Evolutionary conservation across 2,113 vertebrate species (phyloP), one percentile per base, ranked within the genome.

Genomic region (Sebastes schlegelii): DNA sequence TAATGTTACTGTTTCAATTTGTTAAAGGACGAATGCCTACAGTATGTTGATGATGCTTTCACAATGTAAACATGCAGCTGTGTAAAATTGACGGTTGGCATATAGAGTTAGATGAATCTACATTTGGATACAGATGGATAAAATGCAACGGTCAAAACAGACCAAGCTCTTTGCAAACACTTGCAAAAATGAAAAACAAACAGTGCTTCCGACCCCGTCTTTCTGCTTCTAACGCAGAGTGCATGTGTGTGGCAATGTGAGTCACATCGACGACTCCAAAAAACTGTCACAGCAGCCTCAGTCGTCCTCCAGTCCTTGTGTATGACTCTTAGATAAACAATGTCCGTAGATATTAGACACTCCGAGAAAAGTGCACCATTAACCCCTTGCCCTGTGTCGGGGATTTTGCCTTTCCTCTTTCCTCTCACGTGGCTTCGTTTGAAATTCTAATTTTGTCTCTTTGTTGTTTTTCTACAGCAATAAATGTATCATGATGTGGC

Each of bases 391-490:
- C 43, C 62, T 63, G 42, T 52, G 26, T 49, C 57, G 23, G 2
- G 26, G 45, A 62, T 70, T 71, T 70, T 72, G 12, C 81, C 55
- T 77, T 70, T 55, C 42, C 8, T 21, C 21, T 83, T 48, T 34
- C 57, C 43, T 55, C 34, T 75, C 23, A 34, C 2, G 1, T 21
- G 21, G 34, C 52, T 55, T 78, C 73, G 70, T 61, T 76, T 54
- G 9, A 78, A 78, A 80, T 80, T 83, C 77, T 79, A 10, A 76
- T 85, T 70, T 72, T 48, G 48, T 73, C 8, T 65, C n/a, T 40
- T 34, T 85, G 61, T 60, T 68, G 16, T 58, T 86, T 86, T 74
- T 74, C 62, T 19, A 3, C 21, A 43, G 54, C 21, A 4, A 17
- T 68, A 60, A 65, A 76, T 78, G n/a, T 2, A 68, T 72, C 54